phyloP scores from a whole-genome alignment of 2,888 invertebrate genomes.

The Mechanitis mazaeus region DNA sequence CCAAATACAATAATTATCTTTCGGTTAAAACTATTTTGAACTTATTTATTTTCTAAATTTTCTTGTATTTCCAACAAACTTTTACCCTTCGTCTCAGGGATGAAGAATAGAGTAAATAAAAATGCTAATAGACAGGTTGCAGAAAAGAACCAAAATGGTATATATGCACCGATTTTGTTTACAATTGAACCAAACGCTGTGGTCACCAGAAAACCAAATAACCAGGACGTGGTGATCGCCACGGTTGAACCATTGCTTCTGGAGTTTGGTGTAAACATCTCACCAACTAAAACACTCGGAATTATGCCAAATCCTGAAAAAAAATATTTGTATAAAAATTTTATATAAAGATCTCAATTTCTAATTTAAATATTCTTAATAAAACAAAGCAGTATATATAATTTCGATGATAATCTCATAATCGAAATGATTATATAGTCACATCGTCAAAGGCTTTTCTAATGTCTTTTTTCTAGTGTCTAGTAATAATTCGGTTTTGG shows the following conservation, averaged over 20 bases:
- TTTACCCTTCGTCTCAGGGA: conserved; percentile 89
- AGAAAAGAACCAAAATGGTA: conserved; percentile 81
- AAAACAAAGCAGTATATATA: too few relatives aligned
- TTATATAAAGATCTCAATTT: too few relatives aligned
- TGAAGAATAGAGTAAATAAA: conserved; percentile 78
- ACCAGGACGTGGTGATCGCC: conserved; percentile 25
- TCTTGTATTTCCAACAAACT: conserved; percentile 84
- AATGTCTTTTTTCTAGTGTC: too few relatives aligned
- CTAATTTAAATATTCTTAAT: too few relatives aligned
- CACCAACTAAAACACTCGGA: conserved; percentile 31
- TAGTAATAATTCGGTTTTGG: too few relatives aligned
- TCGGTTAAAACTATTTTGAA: too few relatives aligned
- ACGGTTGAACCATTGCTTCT: conserved; percentile 33
- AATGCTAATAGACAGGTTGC: conserved; percentile 58
- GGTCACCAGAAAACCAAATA: conserved; percentile 28
- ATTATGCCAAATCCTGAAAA: conserved; percentile 33
- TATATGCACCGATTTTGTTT: conserved; percentile 70
- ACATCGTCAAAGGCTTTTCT: too few relatives aligned
- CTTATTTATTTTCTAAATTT: conserved; percentile 49
- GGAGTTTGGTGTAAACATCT: conserved; percentile 33
- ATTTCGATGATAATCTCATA: too few relatives aligned
- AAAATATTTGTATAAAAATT: not conserved
- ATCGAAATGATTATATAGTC: too few relatives aligned
- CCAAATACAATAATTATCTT: too few relatives aligned
- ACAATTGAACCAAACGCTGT: conserved; percentile 30